phyloP scores from a whole-genome alignment of 2,888 invertebrate species.

The Leptinotarsa juncta region DNA sequence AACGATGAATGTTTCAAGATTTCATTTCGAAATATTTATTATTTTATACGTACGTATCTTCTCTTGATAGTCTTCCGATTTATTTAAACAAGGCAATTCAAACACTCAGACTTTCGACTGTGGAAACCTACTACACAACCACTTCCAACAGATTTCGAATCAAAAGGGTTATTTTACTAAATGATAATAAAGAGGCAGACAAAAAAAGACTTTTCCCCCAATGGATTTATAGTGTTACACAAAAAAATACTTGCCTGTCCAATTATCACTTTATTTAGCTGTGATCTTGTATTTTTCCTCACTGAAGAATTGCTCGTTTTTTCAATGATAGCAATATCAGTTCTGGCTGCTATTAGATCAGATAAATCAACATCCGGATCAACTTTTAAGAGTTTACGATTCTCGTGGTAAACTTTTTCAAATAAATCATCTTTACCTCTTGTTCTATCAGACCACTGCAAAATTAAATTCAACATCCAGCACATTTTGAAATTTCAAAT shows the following conservation, averaged over 20 bases:
- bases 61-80: too few relatives aligned
- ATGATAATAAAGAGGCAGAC: background rate
- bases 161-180: background rate
- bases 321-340: conserved; percentile 86
- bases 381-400: conserved; percentile 67
- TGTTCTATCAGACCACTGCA: conserved; percentile 86
- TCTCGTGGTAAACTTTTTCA: conserved; percentile 70
- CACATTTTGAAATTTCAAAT: background rate
- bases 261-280: conserved; percentile 90
- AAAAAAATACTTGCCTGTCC: conserved; percentile 72
- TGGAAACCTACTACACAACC: background rate
- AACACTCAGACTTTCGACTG: too few relatives aligned
- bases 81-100: too few relatives aligned
- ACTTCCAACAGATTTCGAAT: background rate
- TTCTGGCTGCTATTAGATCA: conserved; percentile 86
- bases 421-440: conserved; percentile 80
- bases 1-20: too few relatives aligned
- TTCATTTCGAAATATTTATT: too few relatives aligned
- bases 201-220: background rate
- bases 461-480: conserved; percentile 38
- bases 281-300: conserved; percentile 84
- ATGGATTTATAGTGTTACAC: background rate
- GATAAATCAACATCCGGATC: conserved; percentile 78
- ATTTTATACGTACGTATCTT: too few relatives aligned
- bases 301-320: conserved; percentile 91